phyloP scores from a whole-genome alignment of 2,888 invertebrate species.

The Napeogenes sylphis region DNA sequence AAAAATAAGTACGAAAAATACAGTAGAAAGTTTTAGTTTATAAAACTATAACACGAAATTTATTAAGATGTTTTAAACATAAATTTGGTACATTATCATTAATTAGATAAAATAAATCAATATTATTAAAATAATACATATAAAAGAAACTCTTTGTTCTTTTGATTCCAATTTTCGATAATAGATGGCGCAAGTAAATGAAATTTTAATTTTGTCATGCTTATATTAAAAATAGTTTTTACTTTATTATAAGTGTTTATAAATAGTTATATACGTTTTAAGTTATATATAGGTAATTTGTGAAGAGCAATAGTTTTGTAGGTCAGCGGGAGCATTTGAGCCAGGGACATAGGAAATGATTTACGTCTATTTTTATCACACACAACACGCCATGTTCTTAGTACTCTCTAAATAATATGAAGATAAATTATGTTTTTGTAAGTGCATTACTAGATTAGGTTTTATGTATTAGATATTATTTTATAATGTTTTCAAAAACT shows the following conservation, averaged over 20 bases:
- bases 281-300: constrained; percentile 3
- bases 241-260: background rate
- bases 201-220: background rate
- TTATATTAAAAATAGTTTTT: background rate
- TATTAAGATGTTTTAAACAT: too few species aligned
- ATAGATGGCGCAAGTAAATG: constrained; percentile 28
- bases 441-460: constrained; percentile 1
- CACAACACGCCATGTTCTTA: constrained; percentile 7
- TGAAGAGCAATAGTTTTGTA: constrained; percentile 15
- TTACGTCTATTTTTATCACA: constrained; percentile 14
- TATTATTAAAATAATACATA: too few species aligned
- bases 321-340: constrained; percentile 20
- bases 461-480: background rate
- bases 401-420: constrained; percentile 7
- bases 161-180: constrained; percentile 1
- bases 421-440: background rate
- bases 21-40: too few species aligned
- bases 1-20: too few species aligned
- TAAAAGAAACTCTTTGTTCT: constrained; percentile 6
- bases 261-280: background rate
- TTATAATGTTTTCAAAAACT: too few species aligned
- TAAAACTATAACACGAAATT: too few species aligned
- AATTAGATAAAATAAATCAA: too few species aligned
- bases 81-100: too few species aligned
- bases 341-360: constrained; percentile 12